Evolutionary conservation across 2,888 invertebrate species (phyloP).

Genomic region (Drosophila maculinotata): DNA sequence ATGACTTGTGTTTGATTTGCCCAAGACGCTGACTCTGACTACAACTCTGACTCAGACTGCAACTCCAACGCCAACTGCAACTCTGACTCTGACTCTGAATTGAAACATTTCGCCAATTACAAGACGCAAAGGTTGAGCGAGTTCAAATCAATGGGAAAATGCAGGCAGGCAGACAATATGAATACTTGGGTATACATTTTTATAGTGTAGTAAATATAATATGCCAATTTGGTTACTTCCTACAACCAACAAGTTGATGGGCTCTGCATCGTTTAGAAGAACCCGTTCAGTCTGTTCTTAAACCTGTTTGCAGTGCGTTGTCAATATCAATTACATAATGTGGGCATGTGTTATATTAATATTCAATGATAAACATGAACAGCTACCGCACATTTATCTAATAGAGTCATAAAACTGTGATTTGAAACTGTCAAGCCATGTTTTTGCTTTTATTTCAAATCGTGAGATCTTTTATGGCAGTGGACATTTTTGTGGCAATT

Average conservation of each 20-base stretch:
- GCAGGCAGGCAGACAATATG: conserved; percentile 12
- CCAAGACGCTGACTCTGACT: conserved; percentile 16
- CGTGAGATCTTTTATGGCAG: conserved; percentile 53
- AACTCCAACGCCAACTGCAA: background rate
- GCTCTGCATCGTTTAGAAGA: conserved; percentile 12
- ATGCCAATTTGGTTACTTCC: conserved; percentile 53
- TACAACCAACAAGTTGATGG: conserved; percentile 5
- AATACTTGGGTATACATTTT: conserved; percentile 23
- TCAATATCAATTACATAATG: conserved; percentile 75
- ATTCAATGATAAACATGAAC: conserved; percentile 40
- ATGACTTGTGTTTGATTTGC: conserved; percentile 75
- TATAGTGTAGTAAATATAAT: conserved; percentile 39
- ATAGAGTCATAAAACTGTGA: conserved; percentile 70
- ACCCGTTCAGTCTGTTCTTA: conserved; percentile 35
- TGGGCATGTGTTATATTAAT: conserved; percentile 63
- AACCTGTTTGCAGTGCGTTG: conserved; percentile 57
- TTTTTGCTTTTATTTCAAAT: conserved; percentile 16
- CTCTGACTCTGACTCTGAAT: conserved; percentile 41
- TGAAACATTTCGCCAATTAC: conserved; percentile 74
- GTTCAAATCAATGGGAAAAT: conserved; percentile 52
- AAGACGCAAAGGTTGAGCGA: conserved; percentile 48
- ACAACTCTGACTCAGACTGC: conserved; percentile 10
- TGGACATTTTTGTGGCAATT: conserved; percentile 75
- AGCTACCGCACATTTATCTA: conserved; percentile 54
- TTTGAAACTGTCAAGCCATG: conserved; percentile 23